Evolutionary conservation across 2,888 invertebrate genomes (phyloP).

Genomic region (Arrhopalites spinosus): DNA sequence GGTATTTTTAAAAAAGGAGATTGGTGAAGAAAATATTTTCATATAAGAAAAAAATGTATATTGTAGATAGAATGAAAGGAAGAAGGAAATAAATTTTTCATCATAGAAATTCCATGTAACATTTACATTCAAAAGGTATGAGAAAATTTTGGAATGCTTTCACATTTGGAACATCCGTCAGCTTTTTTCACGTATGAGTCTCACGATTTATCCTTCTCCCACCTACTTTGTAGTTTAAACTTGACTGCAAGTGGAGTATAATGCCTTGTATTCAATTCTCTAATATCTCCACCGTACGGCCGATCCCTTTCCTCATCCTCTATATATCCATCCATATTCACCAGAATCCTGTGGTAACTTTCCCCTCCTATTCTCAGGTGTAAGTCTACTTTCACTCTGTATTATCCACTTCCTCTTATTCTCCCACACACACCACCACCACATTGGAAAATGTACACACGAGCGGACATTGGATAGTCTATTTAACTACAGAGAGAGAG

Average conservation of each 20-base stretch:
- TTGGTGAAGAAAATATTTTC: too few species aligned
- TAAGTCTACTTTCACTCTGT: not conserved
- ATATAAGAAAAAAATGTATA: too few species aligned
- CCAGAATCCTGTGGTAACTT: too few species aligned
- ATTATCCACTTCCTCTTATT: not conserved
- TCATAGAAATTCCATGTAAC: not conserved
- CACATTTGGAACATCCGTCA: slow-evolving; percentile 13
- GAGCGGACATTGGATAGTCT: not conserved
- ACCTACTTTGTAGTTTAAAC: not conserved
- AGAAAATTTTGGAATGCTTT: not conserved
- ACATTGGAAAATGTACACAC: not conserved
- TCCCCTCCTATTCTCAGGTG: too few species aligned
- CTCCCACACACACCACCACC: not conserved
- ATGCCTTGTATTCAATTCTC: too few species aligned
- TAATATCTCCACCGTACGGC: too few species aligned
- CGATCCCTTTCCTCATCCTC: too few species aligned
- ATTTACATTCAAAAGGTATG: slow-evolving; percentile 16
- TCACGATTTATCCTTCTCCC: slow-evolving; percentile 2
- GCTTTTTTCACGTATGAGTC: not conserved
- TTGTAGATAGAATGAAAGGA: too few species aligned
- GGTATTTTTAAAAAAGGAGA: too few species aligned
- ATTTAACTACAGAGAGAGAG: not conserved
- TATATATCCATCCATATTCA: too few species aligned
- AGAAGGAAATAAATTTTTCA: slow-evolving; percentile 16
- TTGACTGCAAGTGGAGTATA: too few species aligned